A percentile compares a stretch with the other conserved stretches of the same genome.
Evolutionary conservation across 2,797 vertebrate species (phyloP).

Genomic region (Alosa sapidissima): DNA sequence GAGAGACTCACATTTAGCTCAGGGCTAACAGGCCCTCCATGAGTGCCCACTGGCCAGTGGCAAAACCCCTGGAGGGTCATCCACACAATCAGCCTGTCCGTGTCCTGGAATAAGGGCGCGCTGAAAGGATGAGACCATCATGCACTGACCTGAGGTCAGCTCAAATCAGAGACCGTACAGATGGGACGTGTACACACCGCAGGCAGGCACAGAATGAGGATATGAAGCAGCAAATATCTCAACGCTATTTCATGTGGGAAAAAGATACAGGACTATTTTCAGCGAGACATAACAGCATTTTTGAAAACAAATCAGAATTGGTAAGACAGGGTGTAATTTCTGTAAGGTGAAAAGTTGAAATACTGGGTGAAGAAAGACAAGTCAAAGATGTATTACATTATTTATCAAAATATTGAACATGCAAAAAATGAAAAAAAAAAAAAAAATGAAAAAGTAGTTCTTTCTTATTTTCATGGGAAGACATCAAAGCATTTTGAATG

Average conservation of each 20-base stretch:
- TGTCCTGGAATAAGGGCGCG: constrained; percentile 56
- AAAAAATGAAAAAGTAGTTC: background rate
- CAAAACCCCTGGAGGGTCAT: constrained; percentile 8
- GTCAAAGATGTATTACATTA: no score
- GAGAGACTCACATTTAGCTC: constrained; percentile 65
- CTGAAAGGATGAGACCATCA: constrained; percentile 71
- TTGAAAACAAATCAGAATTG: background rate
- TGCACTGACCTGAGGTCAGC: constrained; percentile 66
- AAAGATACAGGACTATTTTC: background rate
- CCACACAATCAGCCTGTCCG: constrained; percentile 63
- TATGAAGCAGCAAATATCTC: background rate
- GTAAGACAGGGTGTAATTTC: no score
- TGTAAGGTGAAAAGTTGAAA: no score
- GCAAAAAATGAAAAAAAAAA: no score
- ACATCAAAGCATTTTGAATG: background rate
- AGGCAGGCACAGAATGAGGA: constrained; percentile 50
- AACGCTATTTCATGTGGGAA: background rate
- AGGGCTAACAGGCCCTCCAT: constrained; percentile 40
- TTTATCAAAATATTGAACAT: background rate
- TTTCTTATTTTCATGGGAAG: background rate
- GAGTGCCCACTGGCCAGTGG: constrained; percentile 29
- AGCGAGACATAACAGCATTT: background rate
- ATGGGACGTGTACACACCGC: constrained; percentile 52
- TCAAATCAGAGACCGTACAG: constrained; percentile 64
- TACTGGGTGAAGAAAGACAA: no score